These are phyloP conservation scores for Tiaroga cobitis DNA, from an alignment of 2,797 vertebrate genomes.

Conservation along the genomic window DNA sequence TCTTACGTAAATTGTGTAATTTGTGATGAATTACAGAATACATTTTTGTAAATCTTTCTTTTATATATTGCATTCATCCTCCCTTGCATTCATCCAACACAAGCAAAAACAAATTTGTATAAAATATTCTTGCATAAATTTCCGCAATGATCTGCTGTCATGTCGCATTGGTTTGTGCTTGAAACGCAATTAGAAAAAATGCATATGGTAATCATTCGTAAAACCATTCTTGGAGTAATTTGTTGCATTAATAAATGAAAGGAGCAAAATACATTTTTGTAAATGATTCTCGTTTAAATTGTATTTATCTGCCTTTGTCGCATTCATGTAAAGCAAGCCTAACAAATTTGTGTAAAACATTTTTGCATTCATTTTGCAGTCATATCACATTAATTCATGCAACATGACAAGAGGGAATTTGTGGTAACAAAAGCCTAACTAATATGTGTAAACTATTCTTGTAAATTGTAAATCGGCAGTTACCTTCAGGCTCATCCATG, in stretches of 20 bases:
- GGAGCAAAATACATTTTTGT: neutral
- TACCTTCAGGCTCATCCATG: neutral
- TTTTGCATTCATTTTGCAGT: neutral
- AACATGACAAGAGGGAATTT: neutral
- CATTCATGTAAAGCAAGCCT: too few relatives aligned
- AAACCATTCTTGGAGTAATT: neutral
- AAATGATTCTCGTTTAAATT: neutral
- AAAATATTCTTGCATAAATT: neutral
- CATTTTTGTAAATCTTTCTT: neutral
- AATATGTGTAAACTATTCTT: neutral
- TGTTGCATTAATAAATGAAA: neutral
- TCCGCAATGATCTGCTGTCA: neutral
- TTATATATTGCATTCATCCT: neutral
- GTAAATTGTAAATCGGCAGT: neutral
- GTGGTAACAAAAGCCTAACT: too few relatives aligned
- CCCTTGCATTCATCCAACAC: too few relatives aligned
- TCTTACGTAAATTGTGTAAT: neutral
- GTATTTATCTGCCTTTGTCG: neutral
- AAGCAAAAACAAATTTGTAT: neutral
- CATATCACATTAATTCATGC: neutral
- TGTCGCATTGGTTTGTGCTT: neutral
- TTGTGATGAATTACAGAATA: neutral
- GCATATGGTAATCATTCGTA: neutral
- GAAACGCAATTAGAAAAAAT: neutral
- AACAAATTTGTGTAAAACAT: neutral